Base-by-base conservation (phyloP, 2,113 vertebrate species). In the Speoplatyrhinus poulsoni region DNA sequence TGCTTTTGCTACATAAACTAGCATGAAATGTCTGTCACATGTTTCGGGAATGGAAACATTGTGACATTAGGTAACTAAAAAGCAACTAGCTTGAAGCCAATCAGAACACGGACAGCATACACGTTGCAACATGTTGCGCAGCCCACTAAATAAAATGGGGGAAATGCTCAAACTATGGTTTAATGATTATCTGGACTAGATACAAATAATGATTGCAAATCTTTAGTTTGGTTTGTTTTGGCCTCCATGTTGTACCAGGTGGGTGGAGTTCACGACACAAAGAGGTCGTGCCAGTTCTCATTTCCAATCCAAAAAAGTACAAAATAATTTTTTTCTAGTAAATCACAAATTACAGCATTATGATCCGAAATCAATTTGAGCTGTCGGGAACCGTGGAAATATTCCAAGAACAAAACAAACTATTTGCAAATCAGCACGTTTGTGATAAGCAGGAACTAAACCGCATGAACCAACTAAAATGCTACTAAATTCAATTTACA, bases 391-490 rank as follows among this genome's bases (percentile, higher is more conserved):
- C 12, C 11, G 1, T 0, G 52, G 54, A 46, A 3, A 26, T 26
- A 26, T 26, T 26, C 26, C 26, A 3, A 50, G 60, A 47, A 15
- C 33, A 66, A 62, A 73, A 72, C 26, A 10, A 0, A 59, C 66
- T 49, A 6, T 77, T 72, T 81, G 69, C 63, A 70, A 60, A 73
- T 56, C 61, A 52, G 8, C 74, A 36, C 62, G 46, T 58, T 56
- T 59, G 61, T 2, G 32, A 48, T 12, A 26, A 12, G 61, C 32
- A 17, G 16, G 12, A 49, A 26, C 69, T 55, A 19, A 58, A 46
- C 71, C 10, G 65, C 65, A 69, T 50, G 60, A 65, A 33, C 47
- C 0, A 53, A 80, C 86, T 88, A 88, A 89, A 89, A 88, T 88
- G 86, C 59, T 49, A 4, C 60, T 19, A 47, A 1, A 12, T 0